phyloP scores from a whole-genome alignment of 2,113 vertebrate genomes.

The Epinephelus lanceolatus region DNA sequence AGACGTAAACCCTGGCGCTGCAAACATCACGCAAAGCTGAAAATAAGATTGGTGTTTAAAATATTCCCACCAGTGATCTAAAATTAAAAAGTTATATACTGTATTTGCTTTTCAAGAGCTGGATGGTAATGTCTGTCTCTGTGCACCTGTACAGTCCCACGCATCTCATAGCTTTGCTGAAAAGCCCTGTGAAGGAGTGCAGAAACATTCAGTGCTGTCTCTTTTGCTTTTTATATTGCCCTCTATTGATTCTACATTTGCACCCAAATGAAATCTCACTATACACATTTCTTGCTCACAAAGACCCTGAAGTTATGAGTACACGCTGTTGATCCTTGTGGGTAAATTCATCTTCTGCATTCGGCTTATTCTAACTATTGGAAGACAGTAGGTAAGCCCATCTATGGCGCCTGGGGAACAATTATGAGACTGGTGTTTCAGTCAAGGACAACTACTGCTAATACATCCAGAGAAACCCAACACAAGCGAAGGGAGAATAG shows the following conservation, averaged over 20 bases:
- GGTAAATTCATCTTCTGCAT: conserved; percentile 27
- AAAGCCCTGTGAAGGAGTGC: conserved; percentile 24
- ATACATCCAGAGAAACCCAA: conserved; percentile 2
- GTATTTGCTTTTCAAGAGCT: not conserved
- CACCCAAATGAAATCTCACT: conserved; percentile 50
- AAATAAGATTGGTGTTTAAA: conserved; percentile 12
- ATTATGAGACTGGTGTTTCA: not conserved
- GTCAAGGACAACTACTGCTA: conserved; percentile 17
- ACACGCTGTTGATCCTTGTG: conserved; percentile 6
- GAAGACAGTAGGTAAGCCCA: not conserved
- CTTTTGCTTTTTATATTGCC: conserved; percentile 22
- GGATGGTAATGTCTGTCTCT: not conserved
- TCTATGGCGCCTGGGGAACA: not conserved
- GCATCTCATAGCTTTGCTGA: not conserved
- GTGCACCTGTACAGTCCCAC: not conserved
- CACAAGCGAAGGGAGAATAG: not conserved
- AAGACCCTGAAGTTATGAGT: conserved; percentile 33
- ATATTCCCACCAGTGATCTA: conserved; percentile 6
- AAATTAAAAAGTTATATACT: not conserved
- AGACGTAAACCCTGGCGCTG: not conserved
- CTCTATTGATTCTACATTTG: conserved; percentile 46
- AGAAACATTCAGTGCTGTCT: not conserved
- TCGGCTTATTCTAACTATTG: conserved; percentile 10
- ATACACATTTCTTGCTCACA: conserved; percentile 31
- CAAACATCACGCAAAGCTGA: conserved; percentile 16